These are phyloP conservation scores for Drosophila erecta DNA, from an alignment of 1,140 invertebrate species.

Conservation along the genomic window DNA sequence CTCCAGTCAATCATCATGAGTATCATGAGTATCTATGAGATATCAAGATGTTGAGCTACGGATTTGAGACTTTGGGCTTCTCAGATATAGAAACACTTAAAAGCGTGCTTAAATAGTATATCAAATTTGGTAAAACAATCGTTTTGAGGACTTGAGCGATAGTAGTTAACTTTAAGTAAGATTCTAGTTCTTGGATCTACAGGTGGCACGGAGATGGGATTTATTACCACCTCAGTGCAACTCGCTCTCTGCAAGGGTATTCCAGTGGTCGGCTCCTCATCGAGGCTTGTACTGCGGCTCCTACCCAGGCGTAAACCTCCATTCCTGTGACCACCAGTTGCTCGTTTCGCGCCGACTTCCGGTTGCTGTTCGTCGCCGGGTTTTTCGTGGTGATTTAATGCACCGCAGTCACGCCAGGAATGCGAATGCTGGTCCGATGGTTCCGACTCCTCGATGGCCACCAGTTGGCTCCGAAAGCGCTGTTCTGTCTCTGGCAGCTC, in stretches of 20 bases:
- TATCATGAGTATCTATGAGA: neutral
- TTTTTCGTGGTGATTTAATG: conserved; percentile 70
- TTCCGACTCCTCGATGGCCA: conserved; percentile 8
- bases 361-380: conserved; percentile 65
- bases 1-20: neutral
- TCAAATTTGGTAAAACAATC: too few species aligned
- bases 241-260: neutral
- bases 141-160: too few species aligned
- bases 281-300: conserved; percentile 10
- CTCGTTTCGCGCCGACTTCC: conserved; percentile 62
- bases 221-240: neutral
- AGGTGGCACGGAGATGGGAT: neutral
- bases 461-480: conserved; percentile 40
- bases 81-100: too few species aligned
- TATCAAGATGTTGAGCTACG: neutral
- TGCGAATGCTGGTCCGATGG: conserved; percentile 22
- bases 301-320: conserved; percentile 71
- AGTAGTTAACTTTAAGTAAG: too few species aligned
- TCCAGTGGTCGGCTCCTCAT: neutral
- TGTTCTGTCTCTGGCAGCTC: conserved; percentile 52
- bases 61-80: too few species aligned
- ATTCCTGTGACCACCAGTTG: conserved; percentile 68
- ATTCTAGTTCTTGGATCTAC: too few species aligned
- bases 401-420: conserved; percentile 70
- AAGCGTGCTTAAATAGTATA: too few species aligned